These are phyloP conservation scores for Dione juno DNA, from an alignment of 2,888 invertebrate genomes.

Conservation along the genomic window DNA sequence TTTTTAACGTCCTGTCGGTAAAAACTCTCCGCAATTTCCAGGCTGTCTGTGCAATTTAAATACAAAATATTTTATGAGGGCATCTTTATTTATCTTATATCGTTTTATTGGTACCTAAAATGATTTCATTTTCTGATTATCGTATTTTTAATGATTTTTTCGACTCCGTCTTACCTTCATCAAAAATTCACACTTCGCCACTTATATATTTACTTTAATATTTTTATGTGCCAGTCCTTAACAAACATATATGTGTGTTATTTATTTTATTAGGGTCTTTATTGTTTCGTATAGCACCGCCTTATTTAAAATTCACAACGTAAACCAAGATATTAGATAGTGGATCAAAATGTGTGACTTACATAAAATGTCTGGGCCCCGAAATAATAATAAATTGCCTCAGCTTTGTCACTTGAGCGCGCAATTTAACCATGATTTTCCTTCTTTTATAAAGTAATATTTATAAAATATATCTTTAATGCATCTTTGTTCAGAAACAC, in stretches of 20 bases:
- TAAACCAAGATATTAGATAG: slow-evolving; percentile 42
- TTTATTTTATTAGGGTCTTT: slow-evolving; percentile 17
- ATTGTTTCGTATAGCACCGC: slow-evolving; percentile 29
- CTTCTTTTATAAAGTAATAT: background rate
- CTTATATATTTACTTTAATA: background rate
- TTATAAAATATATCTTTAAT: too few relatives aligned
- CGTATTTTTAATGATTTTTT: too few relatives aligned
- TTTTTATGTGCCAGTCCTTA: background rate
- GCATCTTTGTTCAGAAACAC: too few relatives aligned
- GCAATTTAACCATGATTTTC: background rate
- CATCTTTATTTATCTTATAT: slow-evolving; percentile 1
- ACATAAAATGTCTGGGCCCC: slow-evolving; percentile 31
- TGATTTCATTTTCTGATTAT: too few relatives aligned
- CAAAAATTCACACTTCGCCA: too few relatives aligned
- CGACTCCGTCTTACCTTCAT: too few relatives aligned
- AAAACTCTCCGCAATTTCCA: slow-evolving; percentile 16
- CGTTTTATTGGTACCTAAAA: too few relatives aligned
- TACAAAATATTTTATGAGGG: background rate
- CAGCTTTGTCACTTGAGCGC: slow-evolving; percentile 10
- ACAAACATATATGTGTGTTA: background rate
- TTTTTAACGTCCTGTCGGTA: slow-evolving; percentile 27
- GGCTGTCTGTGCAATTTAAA: slow-evolving; percentile 7
- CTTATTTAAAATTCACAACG: slow-evolving; percentile 44
- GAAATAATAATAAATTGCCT: slow-evolving; percentile 22
- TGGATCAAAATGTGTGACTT: slow-evolving; percentile 42